phyloP scores from a whole-genome alignment of 2,797 vertebrate genomes.

The Distichodus sexfasciatus region DNA sequence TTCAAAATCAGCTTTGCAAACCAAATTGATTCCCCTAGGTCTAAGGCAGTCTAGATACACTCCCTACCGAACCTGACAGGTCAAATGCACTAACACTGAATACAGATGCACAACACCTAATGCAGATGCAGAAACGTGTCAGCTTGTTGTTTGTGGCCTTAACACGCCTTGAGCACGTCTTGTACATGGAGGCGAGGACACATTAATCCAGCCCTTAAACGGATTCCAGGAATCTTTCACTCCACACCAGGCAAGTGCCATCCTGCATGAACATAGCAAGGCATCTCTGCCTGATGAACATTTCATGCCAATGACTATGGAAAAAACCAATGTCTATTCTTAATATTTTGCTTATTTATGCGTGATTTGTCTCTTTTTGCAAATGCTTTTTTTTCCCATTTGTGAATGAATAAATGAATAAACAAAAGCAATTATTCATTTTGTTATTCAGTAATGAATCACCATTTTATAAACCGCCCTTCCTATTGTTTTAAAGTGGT shows the following conservation, averaged over 20 bases:
- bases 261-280: slow-evolving; percentile 48
- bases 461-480: background rate
- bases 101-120: slow-evolving; percentile 17
- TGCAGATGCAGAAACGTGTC: background rate
- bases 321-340: background rate
- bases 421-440: background rate
- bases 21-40: slow-evolving; percentile 14
- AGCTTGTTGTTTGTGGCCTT: slow-evolving; percentile 6
- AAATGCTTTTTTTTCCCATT: too few species aligned
- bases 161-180: slow-evolving; percentile 16
- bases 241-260: slow-evolving; percentile 57
- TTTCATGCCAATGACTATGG: slow-evolving; percentile 7
- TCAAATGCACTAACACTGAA: slow-evolving; percentile 38
- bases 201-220: slow-evolving; percentile 59
- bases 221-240: slow-evolving; percentile 60
- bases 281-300: slow-evolving; percentile 7
- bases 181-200: slow-evolving; percentile 23
- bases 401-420: background rate
- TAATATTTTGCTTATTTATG: slow-evolving; percentile 1
- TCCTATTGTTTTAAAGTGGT: background rate
- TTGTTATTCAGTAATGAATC: background rate
- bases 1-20: too few species aligned
- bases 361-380: background rate
- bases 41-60: slow-evolving; percentile 23
- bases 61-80: slow-evolving; percentile 35